A percentile compares a stretch with the other conserved stretches of the same genome.
phyloP scores from a whole-genome alignment of 2,888 invertebrate genomes.

The Cryptocephalus primarius region DNA sequence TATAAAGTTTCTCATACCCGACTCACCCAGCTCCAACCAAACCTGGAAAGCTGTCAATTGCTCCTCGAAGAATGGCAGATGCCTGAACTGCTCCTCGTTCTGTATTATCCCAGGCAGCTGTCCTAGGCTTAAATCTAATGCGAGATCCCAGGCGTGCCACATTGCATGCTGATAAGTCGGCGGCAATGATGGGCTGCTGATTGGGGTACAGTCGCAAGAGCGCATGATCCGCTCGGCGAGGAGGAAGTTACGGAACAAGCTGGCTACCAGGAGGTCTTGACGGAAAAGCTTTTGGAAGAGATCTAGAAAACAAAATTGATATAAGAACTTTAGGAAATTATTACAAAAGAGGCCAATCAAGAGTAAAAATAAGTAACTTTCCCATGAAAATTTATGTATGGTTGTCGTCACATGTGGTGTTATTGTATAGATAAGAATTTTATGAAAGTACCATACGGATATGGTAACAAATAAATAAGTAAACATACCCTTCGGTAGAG shows the following conservation, averaged over 20 bases:
- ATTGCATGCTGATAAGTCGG: conserved; percentile 82
- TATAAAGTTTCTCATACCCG: too few species aligned
- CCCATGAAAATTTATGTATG: too few species aligned
- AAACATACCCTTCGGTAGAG: conserved; percentile 64
- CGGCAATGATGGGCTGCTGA: conserved; percentile 84
- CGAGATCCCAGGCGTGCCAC: conserved; percentile 98
- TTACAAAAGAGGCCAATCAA: too few species aligned
- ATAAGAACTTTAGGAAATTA: neutral
- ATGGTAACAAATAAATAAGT: neutral
- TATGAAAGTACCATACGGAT: too few species aligned
- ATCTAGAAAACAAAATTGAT: conserved; percentile 46
- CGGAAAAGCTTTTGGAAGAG: conserved; percentile 94
- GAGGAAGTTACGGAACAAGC: conserved; percentile 92
- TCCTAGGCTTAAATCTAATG: conserved; percentile 85
- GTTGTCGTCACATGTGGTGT: too few species aligned
- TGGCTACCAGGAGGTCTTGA: conserved; percentile 96
- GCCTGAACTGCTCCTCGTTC: conserved; percentile 49
- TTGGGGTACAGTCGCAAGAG: conserved; percentile 95
- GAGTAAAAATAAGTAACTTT: too few species aligned
- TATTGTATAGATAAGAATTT: too few species aligned
- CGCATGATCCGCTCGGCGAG: conserved; percentile 92
- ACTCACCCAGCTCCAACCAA: conserved; percentile 69
- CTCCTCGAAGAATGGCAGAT: conserved; percentile 92
- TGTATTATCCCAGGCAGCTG: conserved; percentile 74
- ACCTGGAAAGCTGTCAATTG: conserved; percentile 97